Evolutionary conservation across 2,888 invertebrate species (phyloP).

Genomic region (Rhopalosiphum nymphaeae): DNA sequence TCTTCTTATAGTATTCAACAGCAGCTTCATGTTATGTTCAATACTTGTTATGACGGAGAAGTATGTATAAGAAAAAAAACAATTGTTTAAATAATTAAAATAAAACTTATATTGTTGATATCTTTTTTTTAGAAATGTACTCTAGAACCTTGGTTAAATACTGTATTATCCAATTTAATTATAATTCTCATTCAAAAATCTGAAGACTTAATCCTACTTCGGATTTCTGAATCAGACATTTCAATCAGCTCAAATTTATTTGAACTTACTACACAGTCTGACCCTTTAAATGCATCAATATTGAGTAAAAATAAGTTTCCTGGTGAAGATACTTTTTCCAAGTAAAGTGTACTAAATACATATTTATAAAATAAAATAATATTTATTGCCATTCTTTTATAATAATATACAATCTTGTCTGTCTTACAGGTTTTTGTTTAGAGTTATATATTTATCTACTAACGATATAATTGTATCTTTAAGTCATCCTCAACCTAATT

Average conservation of each 20-base stretch:
- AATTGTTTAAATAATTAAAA: neutral
- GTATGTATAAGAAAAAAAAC: slow-evolving; percentile 42
- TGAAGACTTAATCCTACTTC: slow-evolving; percentile 57
- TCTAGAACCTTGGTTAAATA: slow-evolving; percentile 56
- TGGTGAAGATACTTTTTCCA: slow-evolving; percentile 61
- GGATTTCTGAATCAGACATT: slow-evolving; percentile 61
- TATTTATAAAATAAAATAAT: neutral
- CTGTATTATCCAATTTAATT: slow-evolving; percentile 56
- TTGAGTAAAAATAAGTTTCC: slow-evolving; percentile 53
- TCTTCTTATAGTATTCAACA: slow-evolving; percentile 63
- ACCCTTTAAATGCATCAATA: slow-evolving; percentile 62
- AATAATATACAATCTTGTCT: neutral
- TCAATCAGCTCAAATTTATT: slow-evolving; percentile 63
- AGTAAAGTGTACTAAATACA: slow-evolving; percentile 41
- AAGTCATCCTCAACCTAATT: slow-evolving; percentile 52
- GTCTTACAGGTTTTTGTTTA: slow-evolving; percentile 62
- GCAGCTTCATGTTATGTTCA: slow-evolving; percentile 64
- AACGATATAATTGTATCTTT: slow-evolving; percentile 56
- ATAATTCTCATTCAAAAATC: slow-evolving; percentile 62
- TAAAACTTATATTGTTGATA: neutral
- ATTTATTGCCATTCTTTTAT: neutral
- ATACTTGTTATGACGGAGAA: slow-evolving; percentile 62
- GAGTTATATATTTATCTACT: slow-evolving; percentile 57
- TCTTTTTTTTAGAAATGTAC: slow-evolving; percentile 53
- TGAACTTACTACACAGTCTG: slow-evolving; percentile 56